These are phyloP conservation scores for Psylliodes chrysocephalus DNA, from an alignment of 2,888 invertebrate genomes.

Conservation along the genomic window DNA sequence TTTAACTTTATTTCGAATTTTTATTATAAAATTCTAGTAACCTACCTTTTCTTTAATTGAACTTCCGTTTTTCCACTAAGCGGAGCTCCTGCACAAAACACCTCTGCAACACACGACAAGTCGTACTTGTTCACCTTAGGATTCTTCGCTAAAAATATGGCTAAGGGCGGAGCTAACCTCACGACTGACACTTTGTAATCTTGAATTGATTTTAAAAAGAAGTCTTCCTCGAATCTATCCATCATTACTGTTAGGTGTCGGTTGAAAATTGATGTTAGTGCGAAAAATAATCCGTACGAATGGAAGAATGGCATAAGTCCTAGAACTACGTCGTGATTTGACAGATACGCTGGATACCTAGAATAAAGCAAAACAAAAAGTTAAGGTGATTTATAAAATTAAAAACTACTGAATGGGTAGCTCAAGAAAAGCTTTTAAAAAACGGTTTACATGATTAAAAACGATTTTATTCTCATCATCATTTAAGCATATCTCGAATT, in stretches of 20 bases:
- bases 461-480: no score
- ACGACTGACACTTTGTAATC: slow-evolving; percentile 74
- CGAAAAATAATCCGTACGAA: slow-evolving; percentile 49
- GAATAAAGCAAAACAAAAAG: slow-evolving; percentile 13
- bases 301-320: slow-evolving; percentile 55
- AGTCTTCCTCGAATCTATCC: slow-evolving; percentile 59
- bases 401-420: no score
- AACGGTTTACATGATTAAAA: no score
- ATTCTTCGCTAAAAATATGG: slow-evolving; percentile 83
- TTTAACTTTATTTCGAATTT: no score
- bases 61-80: slow-evolving; percentile 75
- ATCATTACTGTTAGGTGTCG: slow-evolving; percentile 47
- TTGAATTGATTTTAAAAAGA: slow-evolving; percentile 76
- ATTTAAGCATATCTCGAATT: no score
- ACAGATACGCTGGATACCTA: slow-evolving; percentile 43
- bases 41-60: slow-evolving; percentile 65
- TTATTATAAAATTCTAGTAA: neutral
- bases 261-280: slow-evolving; percentile 44
- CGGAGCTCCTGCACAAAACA: slow-evolving; percentile 84
- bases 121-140: slow-evolving; percentile 81
- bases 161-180: slow-evolving; percentile 82
- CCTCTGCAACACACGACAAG: slow-evolving; percentile 73
- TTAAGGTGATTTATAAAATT: no score
- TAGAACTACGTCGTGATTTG: slow-evolving; percentile 34
- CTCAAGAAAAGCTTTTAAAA: no score